These are phyloP conservation scores for Stictonetta naevosa DNA, from an alignment of 2,113 vertebrate genomes.

Conservation along the genomic window DNA sequence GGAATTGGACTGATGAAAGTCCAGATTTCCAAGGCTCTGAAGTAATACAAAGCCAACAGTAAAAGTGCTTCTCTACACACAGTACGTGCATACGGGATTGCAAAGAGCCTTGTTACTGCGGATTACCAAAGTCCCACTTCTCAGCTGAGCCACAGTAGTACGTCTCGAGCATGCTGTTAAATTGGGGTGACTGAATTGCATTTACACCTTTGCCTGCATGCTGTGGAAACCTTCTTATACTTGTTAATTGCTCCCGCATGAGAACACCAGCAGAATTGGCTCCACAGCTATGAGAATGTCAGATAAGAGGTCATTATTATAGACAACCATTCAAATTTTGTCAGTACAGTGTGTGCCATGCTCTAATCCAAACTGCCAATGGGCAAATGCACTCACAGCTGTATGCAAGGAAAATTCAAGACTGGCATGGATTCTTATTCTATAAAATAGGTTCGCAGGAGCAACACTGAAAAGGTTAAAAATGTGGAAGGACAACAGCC, in stretches of 20 bases:
- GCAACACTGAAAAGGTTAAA: neutral
- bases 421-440: neutral
- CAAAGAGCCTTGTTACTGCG: accelerated
- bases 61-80: neutral
- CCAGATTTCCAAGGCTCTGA: neutral
- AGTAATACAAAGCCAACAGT: neutral
- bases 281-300: neutral
- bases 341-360: neutral
- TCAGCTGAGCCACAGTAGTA: neutral
- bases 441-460: neutral
- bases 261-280: neutral
- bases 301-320: neutral
- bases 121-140: neutral
- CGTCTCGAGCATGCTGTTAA: neutral
- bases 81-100: accelerated
- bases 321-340: neutral
- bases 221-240: neutral
- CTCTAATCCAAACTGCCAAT: neutral
- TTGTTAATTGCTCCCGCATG: neutral
- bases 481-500: neutral
- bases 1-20: neutral
- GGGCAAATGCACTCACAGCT: neutral
- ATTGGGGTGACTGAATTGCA: neutral
- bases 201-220: neutral
- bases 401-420: neutral